Percentiles rank a stretch among this genome's conserved stretches.
Evolutionary conservation across 2,888 invertebrate species (phyloP).

Genomic region (Drosophila ochracea): DNA sequence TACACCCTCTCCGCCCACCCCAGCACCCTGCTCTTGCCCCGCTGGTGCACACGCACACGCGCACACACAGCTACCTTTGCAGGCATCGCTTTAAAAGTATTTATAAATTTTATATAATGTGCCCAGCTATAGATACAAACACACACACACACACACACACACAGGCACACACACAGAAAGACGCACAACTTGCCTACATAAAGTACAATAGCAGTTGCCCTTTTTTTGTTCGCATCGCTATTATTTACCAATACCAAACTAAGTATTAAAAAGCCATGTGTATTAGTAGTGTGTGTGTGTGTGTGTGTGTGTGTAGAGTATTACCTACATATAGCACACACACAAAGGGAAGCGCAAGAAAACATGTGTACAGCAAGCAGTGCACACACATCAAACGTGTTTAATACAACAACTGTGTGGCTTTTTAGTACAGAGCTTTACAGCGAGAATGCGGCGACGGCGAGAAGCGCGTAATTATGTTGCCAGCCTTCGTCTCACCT

Average conservation of each 20-base stretch:
- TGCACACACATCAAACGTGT: constrained; percentile 49
- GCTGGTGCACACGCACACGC: constrained; percentile 1
- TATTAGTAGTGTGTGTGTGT: neutral
- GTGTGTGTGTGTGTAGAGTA: constrained; percentile 29
- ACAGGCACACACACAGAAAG: constrained; percentile 1
- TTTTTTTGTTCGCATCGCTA: constrained; percentile 58
- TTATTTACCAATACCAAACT: constrained; percentile 72
- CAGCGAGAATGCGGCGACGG: constrained; percentile 27
- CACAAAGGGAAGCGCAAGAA: constrained; percentile 15
- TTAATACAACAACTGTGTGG: constrained; percentile 72
- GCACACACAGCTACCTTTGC: constrained; percentile 27
- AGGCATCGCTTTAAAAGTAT: constrained; percentile 71
- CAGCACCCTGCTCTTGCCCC: neutral
- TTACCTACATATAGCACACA: constrained; percentile 35
- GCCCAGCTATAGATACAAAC: constrained; percentile 49
- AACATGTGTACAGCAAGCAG: constrained; percentile 50
- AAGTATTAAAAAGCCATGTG: constrained; percentile 59
- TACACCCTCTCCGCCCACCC: constrained; percentile 22
- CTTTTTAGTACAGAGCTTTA: constrained; percentile 65
- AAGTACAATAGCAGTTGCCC: constrained; percentile 70
- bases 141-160: constrained; percentile 17
- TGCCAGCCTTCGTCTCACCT: constrained; percentile 31
- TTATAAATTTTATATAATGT: constrained; percentile 78
- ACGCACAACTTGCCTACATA: constrained; percentile 47
- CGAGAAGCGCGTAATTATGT: constrained; percentile 53